Percentiles rank a stretch among this genome's conserved stretches.
phyloP scores from a whole-genome alignment of 2,113 vertebrate genomes.

The Rhegmatorhina hoffmannsi region DNA sequence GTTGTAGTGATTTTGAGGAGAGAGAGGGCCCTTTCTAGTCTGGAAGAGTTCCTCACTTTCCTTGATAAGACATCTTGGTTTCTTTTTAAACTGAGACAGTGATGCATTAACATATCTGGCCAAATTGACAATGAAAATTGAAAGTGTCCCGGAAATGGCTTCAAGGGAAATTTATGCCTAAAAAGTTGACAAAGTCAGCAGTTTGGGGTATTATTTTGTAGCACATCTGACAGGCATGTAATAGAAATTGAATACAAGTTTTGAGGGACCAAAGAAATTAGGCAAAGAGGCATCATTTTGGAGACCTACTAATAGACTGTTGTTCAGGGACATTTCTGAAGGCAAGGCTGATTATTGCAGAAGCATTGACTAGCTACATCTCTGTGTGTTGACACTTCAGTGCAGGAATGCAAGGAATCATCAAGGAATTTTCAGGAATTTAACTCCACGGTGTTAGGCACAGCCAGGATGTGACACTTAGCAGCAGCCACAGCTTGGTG shows the following conservation, averaged over 20 bases:
- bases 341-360: rapidly evolving
- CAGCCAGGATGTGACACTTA: neutral
- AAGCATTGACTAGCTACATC: neutral
- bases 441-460: neutral
- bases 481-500: neutral
- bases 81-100: no score
- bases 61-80: no score
- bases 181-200: neutral
- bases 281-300: neutral
- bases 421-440: neutral
- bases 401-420: neutral
- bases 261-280: neutral
- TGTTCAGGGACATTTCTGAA: neutral
- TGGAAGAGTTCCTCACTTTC: no score
- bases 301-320: neutral
- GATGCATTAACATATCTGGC: neutral
- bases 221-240: neutral
- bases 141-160: neutral
- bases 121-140: neutral
- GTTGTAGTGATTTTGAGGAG: no score
- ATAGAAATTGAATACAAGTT: neutral
- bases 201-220: neutral
- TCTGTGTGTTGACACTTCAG: neutral
- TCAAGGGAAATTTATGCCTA: neutral
- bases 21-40: no score